phyloP scores from a whole-genome alignment of 2,113 vertebrate genomes.

The Dicerorhinus sumatrensis region DNA sequence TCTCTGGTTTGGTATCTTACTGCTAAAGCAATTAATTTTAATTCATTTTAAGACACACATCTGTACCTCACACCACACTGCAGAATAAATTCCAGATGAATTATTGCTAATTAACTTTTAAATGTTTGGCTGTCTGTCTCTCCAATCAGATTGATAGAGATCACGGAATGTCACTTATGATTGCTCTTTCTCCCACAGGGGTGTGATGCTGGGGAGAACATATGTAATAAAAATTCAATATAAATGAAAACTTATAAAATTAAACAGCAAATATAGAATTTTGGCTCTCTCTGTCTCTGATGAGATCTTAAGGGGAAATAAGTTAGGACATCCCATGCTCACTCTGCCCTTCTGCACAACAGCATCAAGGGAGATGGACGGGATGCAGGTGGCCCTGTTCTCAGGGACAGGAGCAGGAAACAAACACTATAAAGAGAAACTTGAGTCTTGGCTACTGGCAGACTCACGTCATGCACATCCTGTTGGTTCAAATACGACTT shows the following conservation, averaged over 20 bases:
- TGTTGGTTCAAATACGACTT: not conserved
- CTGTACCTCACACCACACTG: not conserved
- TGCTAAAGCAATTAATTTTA: not conserved
- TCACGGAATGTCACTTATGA: not conserved
- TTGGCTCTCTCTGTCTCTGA: not conserved
- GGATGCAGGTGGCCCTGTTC: not conserved
- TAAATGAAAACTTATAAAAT: not conserved
- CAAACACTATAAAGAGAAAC: not conserved
- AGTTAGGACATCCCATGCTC: not conserved
- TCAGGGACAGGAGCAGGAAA: not conserved
- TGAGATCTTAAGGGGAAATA: not conserved
- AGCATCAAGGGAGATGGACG: not conserved
- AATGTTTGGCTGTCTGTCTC: not conserved
- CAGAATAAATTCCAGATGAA: constrained; percentile 8
- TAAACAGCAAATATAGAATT: not conserved
- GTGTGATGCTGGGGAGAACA: not conserved
- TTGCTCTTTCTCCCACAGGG: not conserved
- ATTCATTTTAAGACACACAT: not conserved
- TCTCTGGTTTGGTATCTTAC: not conserved
- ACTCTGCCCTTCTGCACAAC: not conserved
- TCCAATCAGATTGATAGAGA: not conserved
- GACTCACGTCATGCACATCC: not conserved
- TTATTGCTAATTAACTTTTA: constrained; percentile 28
- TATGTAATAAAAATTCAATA: constrained; percentile 14
- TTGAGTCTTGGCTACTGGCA: not conserved